Conservation (phyloP, 2,888 invertebrate genomes). For the Platycheirus albimanus region DNA sequence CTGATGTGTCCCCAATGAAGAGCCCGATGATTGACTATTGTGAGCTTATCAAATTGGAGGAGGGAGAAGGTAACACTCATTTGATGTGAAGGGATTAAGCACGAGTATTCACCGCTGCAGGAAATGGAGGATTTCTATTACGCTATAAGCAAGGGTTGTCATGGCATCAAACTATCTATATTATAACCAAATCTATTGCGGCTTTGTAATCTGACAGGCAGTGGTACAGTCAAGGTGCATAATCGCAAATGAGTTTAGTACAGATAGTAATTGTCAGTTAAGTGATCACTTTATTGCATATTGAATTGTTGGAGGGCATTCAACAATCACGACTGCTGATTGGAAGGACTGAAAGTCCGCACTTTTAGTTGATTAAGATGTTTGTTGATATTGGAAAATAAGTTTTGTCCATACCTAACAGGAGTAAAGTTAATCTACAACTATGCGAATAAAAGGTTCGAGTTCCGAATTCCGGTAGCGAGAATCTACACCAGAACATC, state of each 20-base stretch:
- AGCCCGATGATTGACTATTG: conserved; percentile 62
- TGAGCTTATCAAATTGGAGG: conserved; percentile 37
- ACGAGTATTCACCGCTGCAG: neutral
- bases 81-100: conserved; percentile 37
- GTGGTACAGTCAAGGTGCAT: neutral
- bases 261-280: neutral
- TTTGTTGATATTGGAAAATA: too few relatives aligned
- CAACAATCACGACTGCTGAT: too few relatives aligned
- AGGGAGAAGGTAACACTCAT: neutral
- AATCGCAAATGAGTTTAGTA: conserved; percentile 16
- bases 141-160: conserved; percentile 4
- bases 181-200: conserved; percentile 11
- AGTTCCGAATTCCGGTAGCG: too few relatives aligned
- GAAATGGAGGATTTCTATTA: conserved; percentile 7
- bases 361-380: too few relatives aligned
- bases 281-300: too few relatives aligned
- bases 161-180: conserved; percentile 10
- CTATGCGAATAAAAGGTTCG: too few relatives aligned
- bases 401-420: too few relatives aligned
- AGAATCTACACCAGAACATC: too few relatives aligned
- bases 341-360: too few relatives aligned
- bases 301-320: too few relatives aligned
- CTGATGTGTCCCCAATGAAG: conserved; percentile 10
- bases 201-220: neutral
- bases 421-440: too few relatives aligned